Evolutionary conservation across 1,140 invertebrate species (phyloP), one percentile per base, ranked within the genome.

Genomic region (Helicoverpa zea): DNA sequence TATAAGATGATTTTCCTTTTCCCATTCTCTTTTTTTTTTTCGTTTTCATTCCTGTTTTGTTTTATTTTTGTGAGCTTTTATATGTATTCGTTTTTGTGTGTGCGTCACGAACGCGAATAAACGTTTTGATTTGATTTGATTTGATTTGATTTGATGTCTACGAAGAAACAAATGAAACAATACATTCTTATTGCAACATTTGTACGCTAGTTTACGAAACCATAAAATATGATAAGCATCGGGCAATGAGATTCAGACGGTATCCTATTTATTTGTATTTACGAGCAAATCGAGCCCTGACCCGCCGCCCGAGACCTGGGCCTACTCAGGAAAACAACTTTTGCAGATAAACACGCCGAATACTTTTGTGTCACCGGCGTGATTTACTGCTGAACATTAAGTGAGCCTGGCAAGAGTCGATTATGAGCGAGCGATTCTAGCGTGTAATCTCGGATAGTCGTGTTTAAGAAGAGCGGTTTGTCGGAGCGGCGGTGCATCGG

Each of bases 191-290:
- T 85, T 83, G 87, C 80, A 85, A 88, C 82, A 86, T 93, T 90
- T 86, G 83, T 86, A 87, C 84, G 87, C 82, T 88, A 87, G 87
- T 89, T 88, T 89, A 90, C 87, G 87, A 85, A 90, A 89, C 84
- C 87, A 92, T 93, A 93, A 93, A 93, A 91, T 89, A 92, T 90
- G 90, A 93, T 93, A 93, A 91, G 87, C 86, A 91, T 92, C 90
- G 83, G 84, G 82, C 90, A 90, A 91, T 89, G 87, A 89, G 87
- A 91, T 88, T 91, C 87, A 86, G 87, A 84, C 85, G 86, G 85
- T 85, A 88, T 87, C 88, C 86, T 87, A 90, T 92, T 91, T 92
- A 91, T 91, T 92, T 88, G 88, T 92, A 91, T 92, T 94, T 92
- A 92, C 88, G 90, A 91, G 83, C 83, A 86, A 90, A 89, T 87